phyloP scores from a whole-genome alignment of 2,113 vertebrate genomes.

The Arvicanthis niloticus region DNA sequence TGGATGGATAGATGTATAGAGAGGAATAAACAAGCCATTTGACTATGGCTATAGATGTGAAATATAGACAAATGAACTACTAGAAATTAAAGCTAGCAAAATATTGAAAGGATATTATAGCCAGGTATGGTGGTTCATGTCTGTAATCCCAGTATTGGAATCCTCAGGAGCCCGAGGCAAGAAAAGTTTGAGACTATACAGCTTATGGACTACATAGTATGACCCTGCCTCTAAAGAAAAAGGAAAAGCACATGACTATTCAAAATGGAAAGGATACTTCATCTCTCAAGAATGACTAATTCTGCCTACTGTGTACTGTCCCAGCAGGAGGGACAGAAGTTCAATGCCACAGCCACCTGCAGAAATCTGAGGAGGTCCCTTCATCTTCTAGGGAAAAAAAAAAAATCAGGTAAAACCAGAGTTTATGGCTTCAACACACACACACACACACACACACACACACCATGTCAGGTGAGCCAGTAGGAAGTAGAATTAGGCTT shows the following conservation, averaged over 20 bases:
- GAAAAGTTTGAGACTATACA: too few relatives aligned
- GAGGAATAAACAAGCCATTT: constrained; percentile 20
- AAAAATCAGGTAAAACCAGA: not conserved
- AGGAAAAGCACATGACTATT: not conserved
- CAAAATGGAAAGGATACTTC: not conserved
- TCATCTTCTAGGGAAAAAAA: not conserved
- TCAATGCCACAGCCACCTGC: not conserved
- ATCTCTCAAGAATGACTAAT: not conserved
- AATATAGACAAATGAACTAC: not conserved
- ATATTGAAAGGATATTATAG: not conserved
- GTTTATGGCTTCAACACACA: not conserved
- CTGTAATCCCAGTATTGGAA: not conserved
- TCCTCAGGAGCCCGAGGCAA: not conserved
- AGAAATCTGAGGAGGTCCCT: not conserved
- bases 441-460: too few relatives aligned
- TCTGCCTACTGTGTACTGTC: not conserved
- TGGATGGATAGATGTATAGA: not conserved
- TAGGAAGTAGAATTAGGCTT: not conserved
- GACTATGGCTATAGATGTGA: not conserved
- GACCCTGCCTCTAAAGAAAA: not conserved
- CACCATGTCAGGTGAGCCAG: not conserved
- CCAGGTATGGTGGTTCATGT: not conserved
- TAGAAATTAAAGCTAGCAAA: constrained; percentile 47
- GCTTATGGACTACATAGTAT: not conserved
- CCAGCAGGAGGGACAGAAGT: not conserved